Conservation (phyloP, 2,888 invertebrate genomes). For the Pandemis heparana region DNA sequence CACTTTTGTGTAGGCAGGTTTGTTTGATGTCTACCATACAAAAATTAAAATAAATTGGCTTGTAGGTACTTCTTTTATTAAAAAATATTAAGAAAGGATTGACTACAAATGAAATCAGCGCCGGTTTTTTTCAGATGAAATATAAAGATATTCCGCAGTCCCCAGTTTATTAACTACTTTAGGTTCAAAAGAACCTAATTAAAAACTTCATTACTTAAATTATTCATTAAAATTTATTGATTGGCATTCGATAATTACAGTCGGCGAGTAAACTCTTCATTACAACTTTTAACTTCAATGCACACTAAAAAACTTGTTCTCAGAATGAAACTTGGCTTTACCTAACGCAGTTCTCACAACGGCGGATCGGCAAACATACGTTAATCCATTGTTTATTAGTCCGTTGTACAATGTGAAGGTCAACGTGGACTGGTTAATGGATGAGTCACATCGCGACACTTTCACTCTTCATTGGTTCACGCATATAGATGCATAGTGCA, state of each 20-base stretch:
- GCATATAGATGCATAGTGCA: background rate
- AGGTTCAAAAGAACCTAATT: no score
- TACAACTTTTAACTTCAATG: background rate
- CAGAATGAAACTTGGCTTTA: slow-evolving; percentile 28
- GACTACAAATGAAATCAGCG: no score
- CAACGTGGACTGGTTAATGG: slow-evolving; percentile 44
- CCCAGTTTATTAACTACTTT: no score
- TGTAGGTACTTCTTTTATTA: no score
- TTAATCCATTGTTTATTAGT: slow-evolving; percentile 34
- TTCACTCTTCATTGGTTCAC: slow-evolving; percentile 56
- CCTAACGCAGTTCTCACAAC: slow-evolving; percentile 44
- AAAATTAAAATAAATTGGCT: no score
- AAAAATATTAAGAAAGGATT: no score
- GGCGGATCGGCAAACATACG: slow-evolving; percentile 44
- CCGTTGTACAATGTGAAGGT: slow-evolving; percentile 39
- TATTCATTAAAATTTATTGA: no score
- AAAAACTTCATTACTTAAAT: no score
- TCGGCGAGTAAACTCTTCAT: background rate
- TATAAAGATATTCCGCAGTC: no score
- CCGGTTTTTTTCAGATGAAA: no score
- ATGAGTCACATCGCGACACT: slow-evolving; percentile 52
- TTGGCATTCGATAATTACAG: background rate
- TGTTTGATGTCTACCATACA: no score
- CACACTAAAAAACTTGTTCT: slow-evolving; percentile 1
- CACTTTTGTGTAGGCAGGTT: background rate